These are phyloP conservation scores for Drosophila trichaetosa DNA, from an alignment of 2,888 invertebrate genomes.

Conservation along the genomic window DNA sequence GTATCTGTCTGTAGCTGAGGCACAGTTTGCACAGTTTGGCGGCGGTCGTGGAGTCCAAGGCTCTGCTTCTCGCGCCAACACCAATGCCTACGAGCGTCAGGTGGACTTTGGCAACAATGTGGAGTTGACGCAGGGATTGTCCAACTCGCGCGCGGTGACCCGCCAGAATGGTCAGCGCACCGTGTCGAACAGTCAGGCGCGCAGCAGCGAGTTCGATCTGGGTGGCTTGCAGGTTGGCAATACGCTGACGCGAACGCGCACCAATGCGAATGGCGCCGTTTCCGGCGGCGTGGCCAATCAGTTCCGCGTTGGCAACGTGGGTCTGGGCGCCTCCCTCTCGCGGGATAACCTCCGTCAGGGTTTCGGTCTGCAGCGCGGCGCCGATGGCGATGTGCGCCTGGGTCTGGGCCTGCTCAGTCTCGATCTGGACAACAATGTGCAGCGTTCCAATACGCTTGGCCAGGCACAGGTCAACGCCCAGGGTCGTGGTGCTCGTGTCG, in stretches of 20 bases:
- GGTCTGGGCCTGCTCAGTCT: slow-evolving; percentile 80
- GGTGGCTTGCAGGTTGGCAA: slow-evolving; percentile 82
- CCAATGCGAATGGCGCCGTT: slow-evolving; percentile 74
- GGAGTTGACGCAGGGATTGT: slow-evolving; percentile 66
- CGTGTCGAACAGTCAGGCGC: slow-evolving; percentile 74
- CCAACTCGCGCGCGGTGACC: slow-evolving; percentile 79
- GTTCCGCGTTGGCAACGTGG: slow-evolving; percentile 80
- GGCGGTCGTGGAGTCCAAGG: slow-evolving; percentile 51
- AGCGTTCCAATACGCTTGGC: slow-evolving; percentile 45
- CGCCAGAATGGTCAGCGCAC: slow-evolving; percentile 74
- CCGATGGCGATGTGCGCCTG: slow-evolving; percentile 75
- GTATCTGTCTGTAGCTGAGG: slow-evolving; percentile 42
- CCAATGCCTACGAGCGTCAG: slow-evolving; percentile 74
- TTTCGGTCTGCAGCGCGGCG: slow-evolving; percentile 76
- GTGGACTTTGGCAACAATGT: slow-evolving; percentile 71
- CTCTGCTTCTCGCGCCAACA: slow-evolving; percentile 76
- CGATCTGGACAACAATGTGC: slow-evolving; percentile 72
- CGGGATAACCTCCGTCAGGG: slow-evolving; percentile 76
- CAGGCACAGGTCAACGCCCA: slow-evolving; percentile 77
- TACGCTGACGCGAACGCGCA: slow-evolving; percentile 76
- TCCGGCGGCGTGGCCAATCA: slow-evolving; percentile 74
- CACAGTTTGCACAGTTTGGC: slow-evolving; percentile 57
- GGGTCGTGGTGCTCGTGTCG: slow-evolving; percentile 71
- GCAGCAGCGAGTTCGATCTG: slow-evolving; percentile 73
- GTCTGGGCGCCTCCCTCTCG: slow-evolving; percentile 81